Base-by-base conservation (phyloP, 2,797 vertebrate species). In the Gymnothorax reevesii region DNA sequence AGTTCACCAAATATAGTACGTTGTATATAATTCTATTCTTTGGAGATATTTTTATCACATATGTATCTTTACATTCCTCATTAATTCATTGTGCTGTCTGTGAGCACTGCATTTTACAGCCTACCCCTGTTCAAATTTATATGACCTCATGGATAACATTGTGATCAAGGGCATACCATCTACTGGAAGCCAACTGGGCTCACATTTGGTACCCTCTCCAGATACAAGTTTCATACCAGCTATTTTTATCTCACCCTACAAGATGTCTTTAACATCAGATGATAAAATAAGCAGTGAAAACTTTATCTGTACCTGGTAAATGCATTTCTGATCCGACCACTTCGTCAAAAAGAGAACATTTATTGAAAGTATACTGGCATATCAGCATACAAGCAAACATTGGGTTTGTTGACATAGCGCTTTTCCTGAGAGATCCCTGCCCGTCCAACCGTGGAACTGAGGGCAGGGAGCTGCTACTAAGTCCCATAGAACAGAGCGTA, bases 191-290 rank as follows among this genome's bases (percentile, higher is more conserved):
- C 54, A 54, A 20, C 75, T 52, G 49, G 75, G 54, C 42, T 79
- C 15, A 54, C 75, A 79, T 82, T 25, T 82, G 25, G 80, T 25
- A 82, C 55, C 55, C 55, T 25, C 3, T 82, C 54, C 55, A 82
- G 25, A 57, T n/a, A 55, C 25, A 27, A 25, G 55, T 57, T 82
- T 82, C 52, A 82, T 42, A 54, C 42, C 75, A 52, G 75, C 75
- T 79, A 82, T 82, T 82, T 57, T 82, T 57, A 82, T 52, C 80
- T 25, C 75, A 79, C 42, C 75, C 71, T 42, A 42, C 75, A 52
- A 52, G 3, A 79, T 79, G 75, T 79, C 75, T 82, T 82, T 25
- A 82, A 82, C 54, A 54, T 12, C 22, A 57, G 55, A n/a, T 82
- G 17, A 79, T 13, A 22, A 79, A 9, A 25, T 17, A 25, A 57